Base-by-base conservation (phyloP, 2,888 invertebrate species). In the Leptura quadrifasciata region DNA sequence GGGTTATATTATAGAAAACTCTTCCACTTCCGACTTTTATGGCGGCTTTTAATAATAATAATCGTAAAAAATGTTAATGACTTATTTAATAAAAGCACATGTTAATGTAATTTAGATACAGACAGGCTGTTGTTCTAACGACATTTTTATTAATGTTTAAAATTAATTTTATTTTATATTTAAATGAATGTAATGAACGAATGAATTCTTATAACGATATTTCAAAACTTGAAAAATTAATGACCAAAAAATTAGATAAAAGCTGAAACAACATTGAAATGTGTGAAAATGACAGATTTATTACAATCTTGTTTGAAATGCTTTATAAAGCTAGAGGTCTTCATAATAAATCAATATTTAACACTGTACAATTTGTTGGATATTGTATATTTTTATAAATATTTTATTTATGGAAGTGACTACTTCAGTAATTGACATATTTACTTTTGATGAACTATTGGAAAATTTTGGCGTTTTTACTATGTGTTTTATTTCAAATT, bases 11-110 rank as follows among this genome's bases (percentile, higher is more conserved):
- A 80, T 83, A 80, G 81, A 81, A 81, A 82, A 78, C 74, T 72
- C 77, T 63, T 72, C 76, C 74, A 78, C 81, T 82, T 83, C 83
- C 83, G 82, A 82, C 82, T 78, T 82, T 83, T 82, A 83, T 80
- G 79, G 80, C 77, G 76, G 79, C 76, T 79, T 81, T 82, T 79
- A 82, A 77, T 74, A 77, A 74, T 77, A 76, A 77, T 79, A 77
- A 79, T 77, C 79, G 79, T 77, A 77, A 76, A 76, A 79, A 77
- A 68, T 52, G 71, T 79, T 76, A 75, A 79, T 75, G 74, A 72
- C 76, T 78, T 79, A 73, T 71, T 71, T 27, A 71, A 71, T 71
- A 71, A 61, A 71, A 52, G 67, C 75, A 75, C 70, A 71, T 75
- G 70, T 64, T 70, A 64, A 58, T 47, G 55, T 75, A 70, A 75